Conservation (phyloP, 2,888 invertebrate species). For the Lasioglossum zephyrum region DNA sequence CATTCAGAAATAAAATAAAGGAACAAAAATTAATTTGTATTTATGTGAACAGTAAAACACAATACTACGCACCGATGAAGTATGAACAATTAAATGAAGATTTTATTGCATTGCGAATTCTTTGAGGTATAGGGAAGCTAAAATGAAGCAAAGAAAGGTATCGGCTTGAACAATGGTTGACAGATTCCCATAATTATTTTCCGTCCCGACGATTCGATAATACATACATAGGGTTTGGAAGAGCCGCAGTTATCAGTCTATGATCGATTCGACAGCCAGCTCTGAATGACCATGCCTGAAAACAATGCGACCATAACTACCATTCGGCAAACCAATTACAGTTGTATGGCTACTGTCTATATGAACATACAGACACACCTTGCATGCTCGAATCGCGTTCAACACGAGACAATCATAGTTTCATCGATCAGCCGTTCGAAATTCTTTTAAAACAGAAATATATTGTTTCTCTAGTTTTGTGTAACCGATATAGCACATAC, state of each 20-base stretch:
- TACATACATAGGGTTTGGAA: neutral
- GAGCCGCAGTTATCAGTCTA: conserved; percentile 28
- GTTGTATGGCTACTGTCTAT: neutral
- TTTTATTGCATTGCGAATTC: neutral
- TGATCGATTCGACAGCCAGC: conserved; percentile 37
- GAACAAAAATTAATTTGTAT: too few species aligned
- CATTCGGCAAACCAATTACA: conserved; percentile 18
- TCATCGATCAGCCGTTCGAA: neutral
- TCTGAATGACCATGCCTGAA: conserved; percentile 37
- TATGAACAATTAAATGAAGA: neutral
- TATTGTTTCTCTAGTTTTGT: neutral
- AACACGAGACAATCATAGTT: neutral
- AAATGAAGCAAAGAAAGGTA: neutral
- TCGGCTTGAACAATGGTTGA: neutral
- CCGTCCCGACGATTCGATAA: neutral
- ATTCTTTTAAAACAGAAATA: neutral
- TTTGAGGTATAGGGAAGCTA: neutral
- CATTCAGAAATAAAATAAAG: neutral
- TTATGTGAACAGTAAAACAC: too few species aligned
- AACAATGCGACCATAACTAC: conserved; percentile 50
- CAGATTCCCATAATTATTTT: conserved; percentile 12
- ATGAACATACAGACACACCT: neutral
- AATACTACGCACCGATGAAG: too few species aligned
- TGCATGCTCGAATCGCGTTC: neutral
- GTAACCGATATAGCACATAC: neutral